These are phyloP conservation scores for Drosophila kikkawai DNA, from an alignment of 1,140 invertebrate species.

Conservation along the genomic window DNA sequence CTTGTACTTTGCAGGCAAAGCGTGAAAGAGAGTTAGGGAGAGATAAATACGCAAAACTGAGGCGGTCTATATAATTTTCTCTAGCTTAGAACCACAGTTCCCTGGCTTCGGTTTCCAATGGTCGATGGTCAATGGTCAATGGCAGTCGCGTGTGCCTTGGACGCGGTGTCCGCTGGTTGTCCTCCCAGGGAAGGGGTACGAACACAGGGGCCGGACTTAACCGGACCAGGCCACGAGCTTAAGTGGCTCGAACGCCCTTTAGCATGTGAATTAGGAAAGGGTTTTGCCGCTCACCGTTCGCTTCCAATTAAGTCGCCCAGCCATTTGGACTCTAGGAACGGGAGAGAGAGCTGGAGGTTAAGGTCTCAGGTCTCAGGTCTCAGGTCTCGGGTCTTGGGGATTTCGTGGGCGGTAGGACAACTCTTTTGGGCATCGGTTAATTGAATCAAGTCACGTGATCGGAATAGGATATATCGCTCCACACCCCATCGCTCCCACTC, in stretches of 20 bases:
- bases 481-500: background rate
- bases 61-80: background rate
- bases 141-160: conserved; percentile 47
- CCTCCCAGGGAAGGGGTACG: background rate
- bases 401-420: conserved; percentile 33
- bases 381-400: background rate
- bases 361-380: background rate
- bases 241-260: conserved; percentile 85
- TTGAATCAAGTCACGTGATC: conserved; percentile 85
- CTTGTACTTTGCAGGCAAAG: background rate
- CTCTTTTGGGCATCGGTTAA: conserved; percentile 76
- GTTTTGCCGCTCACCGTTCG: conserved; percentile 16
- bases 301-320: conserved; percentile 65
- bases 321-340: conserved; percentile 5
- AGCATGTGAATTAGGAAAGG: conserved; percentile 54
- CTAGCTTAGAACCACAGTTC: background rate
- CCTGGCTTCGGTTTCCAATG: background rate
- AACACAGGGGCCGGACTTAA: conserved; percentile 24
- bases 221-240: conserved; percentile 61
- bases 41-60: background rate
- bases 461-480: conserved; percentile 71
- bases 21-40: background rate
- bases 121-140: conserved; percentile 24
- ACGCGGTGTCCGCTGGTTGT: conserved; percentile 6
- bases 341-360: background rate